Conservation (phyloP, 2,888 invertebrate species). For the Nomada ruficornis region DNA sequence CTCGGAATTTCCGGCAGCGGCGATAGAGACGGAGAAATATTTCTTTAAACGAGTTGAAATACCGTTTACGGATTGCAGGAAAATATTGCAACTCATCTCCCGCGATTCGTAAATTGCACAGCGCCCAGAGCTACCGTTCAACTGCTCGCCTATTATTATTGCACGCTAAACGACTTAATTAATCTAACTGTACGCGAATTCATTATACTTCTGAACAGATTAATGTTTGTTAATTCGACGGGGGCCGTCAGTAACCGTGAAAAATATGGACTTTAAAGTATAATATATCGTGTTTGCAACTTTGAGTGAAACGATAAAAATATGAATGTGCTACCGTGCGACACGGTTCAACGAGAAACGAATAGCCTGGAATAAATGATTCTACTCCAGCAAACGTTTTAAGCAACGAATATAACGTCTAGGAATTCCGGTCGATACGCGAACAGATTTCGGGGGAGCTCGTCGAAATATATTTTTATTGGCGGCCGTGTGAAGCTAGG, state of each 20-base stretch:
- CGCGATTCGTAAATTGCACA: constrained; percentile 13
- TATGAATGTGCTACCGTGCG: too few relatives aligned
- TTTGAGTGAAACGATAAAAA: too few relatives aligned
- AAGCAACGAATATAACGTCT: not conserved
- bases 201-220: constrained; percentile 12
- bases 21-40: not conserved
- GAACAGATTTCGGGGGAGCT: constrained; percentile 36
- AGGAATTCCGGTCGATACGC: constrained; percentile 36
- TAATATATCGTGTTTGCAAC: too few relatives aligned
- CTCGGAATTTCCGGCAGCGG: not conserved
- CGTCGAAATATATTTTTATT: constrained; percentile 70
- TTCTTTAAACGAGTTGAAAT: not conserved
- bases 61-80: constrained; percentile 16
- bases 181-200: constrained; percentile 42
- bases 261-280: constrained; percentile 11
- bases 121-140: constrained; percentile 13
- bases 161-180: constrained; percentile 42
- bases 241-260: constrained; percentile 41
- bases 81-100: constrained; percentile 8
- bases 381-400: not conserved
- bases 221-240: constrained; percentile 31
- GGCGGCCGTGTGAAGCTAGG: constrained; percentile 52
- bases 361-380: not conserved
- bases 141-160: constrained; percentile 27
- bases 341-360: not conserved